phyloP scores from a whole-genome alignment of 2,888 invertebrate genomes.

The Rhamphomyia laevipes region DNA sequence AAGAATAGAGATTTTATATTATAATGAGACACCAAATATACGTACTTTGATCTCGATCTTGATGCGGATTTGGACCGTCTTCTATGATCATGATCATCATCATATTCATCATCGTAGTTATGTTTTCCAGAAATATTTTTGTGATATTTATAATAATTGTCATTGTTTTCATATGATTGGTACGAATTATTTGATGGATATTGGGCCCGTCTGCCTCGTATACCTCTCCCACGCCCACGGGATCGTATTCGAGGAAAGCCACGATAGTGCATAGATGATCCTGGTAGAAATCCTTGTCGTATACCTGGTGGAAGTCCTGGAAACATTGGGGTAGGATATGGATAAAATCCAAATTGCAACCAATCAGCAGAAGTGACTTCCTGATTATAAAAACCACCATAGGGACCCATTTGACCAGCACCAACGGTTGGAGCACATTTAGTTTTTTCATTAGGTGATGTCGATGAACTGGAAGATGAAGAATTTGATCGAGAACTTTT shows the following conservation, averaged over 20 bases:
- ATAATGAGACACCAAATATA: not conserved
- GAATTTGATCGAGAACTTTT: slow-evolving; percentile 18
- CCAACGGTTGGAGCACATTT: slow-evolving; percentile 23
- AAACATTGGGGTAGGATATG: slow-evolving; percentile 28
- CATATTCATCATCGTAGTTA: slow-evolving; percentile 41
- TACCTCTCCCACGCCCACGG: slow-evolving; percentile 39
- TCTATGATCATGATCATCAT: slow-evolving; percentile 28
- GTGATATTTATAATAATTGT: slow-evolving; percentile 42
- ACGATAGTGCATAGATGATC: slow-evolving; percentile 23
- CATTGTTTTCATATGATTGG: slow-evolving; percentile 11
- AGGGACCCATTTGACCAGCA: slow-evolving; percentile 20
- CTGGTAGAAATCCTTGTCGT: slow-evolving; percentile 19
- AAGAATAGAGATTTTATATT: slow-evolving; percentile 6
- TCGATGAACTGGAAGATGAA: slow-evolving; percentile 26
- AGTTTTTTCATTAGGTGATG: slow-evolving; percentile 18
- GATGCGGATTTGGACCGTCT: slow-evolving; percentile 23
- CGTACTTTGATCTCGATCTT: slow-evolving; percentile 19
- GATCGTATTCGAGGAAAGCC: slow-evolving; percentile 28
- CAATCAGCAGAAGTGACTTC: slow-evolving; percentile 31
- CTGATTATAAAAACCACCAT: slow-evolving; percentile 21
- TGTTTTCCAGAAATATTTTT: slow-evolving; percentile 47
- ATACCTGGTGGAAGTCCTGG: slow-evolving; percentile 27
- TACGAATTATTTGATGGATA: not conserved
- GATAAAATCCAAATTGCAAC: slow-evolving; percentile 35
- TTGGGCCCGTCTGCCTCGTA: slow-evolving; percentile 28